phyloP scores from a whole-genome alignment of 2,888 invertebrate species.

The Coenonympha glycerion region DNA sequence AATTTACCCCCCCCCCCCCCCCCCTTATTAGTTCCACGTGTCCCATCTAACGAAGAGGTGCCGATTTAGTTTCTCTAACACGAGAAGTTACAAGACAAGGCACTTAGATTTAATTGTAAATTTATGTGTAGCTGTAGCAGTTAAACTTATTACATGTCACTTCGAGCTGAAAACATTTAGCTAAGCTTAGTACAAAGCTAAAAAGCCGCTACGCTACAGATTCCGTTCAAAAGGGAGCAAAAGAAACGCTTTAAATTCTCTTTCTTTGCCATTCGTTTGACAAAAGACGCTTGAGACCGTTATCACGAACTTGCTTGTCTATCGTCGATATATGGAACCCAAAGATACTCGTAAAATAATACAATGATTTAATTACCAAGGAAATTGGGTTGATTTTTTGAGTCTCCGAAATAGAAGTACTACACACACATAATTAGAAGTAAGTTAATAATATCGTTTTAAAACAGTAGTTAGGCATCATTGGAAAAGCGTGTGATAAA shows the following conservation, averaged over 20 bases:
- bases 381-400: too few relatives aligned
- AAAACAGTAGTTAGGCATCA: too few relatives aligned
- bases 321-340: slow-evolving; percentile 41
- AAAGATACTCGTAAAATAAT: too few relatives aligned
- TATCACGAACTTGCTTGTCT: slow-evolving; percentile 52
- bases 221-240: slow-evolving; percentile 2
- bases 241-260: slow-evolving; percentile 19
- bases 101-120: background rate
- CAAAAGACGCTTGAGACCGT: slow-evolving; percentile 48
- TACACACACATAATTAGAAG: too few relatives aligned
- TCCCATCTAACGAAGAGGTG: too few relatives aligned
- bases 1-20: too few relatives aligned
- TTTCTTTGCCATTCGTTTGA: slow-evolving; percentile 16
- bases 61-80: too few relatives aligned
- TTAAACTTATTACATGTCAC: slow-evolving; percentile 8
- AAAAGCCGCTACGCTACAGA: slow-evolving; percentile 1
- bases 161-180: slow-evolving; percentile 10
- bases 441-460: too few relatives aligned
- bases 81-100: background rate
- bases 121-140: background rate
- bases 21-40: too few relatives aligned
- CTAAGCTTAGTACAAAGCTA: slow-evolving; percentile 12
- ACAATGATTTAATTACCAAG: too few relatives aligned
- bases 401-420: too few relatives aligned
- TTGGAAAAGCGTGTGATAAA: too few relatives aligned